phyloP scores from a whole-genome alignment of 2,113 vertebrate genomes.

The Harpagus bidentatus region DNA sequence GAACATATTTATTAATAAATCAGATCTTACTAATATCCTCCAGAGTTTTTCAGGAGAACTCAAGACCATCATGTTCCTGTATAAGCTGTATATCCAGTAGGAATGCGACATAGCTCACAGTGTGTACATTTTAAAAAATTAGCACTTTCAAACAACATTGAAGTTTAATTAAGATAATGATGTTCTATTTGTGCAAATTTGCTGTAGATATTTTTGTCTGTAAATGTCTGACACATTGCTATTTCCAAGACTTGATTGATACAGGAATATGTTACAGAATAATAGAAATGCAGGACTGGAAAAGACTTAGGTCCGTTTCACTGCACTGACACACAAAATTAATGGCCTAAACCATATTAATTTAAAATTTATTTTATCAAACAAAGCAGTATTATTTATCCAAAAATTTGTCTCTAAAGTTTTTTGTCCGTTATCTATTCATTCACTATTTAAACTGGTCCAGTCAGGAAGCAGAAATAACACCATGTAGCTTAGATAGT shows the following conservation, averaged over 20 bases:
- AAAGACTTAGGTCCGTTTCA: background rate
- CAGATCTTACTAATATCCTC: background rate
- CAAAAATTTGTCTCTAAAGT: background rate
- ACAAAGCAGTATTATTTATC: background rate
- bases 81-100: background rate
- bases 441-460: background rate
- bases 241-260: background rate
- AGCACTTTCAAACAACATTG: background rate
- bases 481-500: background rate
- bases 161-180: background rate
- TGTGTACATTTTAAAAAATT: background rate
- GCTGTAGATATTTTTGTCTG: background rate
- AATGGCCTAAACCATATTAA: background rate
- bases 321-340: background rate
- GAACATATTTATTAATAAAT: constrained; percentile 22
- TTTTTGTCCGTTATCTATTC: background rate
- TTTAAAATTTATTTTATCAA: background rate
- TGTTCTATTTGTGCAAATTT: background rate
- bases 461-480: background rate
- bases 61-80: background rate
- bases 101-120: background rate
- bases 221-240: background rate
- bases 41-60: background rate
- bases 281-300: background rate
- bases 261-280: background rate